phyloP scores from a whole-genome alignment of 2,888 invertebrate species.

The Fissipunctia ypsillon region DNA sequence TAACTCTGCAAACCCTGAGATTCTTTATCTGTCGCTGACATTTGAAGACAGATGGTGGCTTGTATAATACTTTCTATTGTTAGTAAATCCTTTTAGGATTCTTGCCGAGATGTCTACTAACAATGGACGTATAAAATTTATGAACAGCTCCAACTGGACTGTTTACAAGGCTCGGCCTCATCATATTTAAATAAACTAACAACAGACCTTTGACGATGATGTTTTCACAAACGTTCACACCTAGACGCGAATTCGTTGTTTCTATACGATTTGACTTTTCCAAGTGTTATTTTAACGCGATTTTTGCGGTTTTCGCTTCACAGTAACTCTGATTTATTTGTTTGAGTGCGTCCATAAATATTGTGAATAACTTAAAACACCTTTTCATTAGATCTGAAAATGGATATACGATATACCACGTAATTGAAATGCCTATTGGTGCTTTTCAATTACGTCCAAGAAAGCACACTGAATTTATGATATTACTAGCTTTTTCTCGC shows the following conservation, averaged over 20 bases:
- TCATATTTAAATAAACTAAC: conserved; percentile 39
- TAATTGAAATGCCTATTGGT: conserved; percentile 14
- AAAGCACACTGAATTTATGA: conserved; percentile 28
- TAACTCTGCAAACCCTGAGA: conserved; percentile 51
- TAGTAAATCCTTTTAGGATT: conserved; percentile 71
- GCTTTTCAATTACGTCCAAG: conserved; percentile 35
- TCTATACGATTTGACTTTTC: conserved; percentile 17
- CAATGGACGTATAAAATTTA: conserved; percentile 64
- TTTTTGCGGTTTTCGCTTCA: conserved; percentile 6
- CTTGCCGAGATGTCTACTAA: conserved; percentile 59
- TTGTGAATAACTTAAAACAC: neutral
- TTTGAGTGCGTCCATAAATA: conserved; percentile 5
- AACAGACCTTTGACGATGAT: conserved; percentile 30
- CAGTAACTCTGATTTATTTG: neutral
- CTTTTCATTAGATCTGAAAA: neutral
- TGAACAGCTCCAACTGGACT: conserved; percentile 46
- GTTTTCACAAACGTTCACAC: conserved; percentile 45
- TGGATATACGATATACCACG: neutral
- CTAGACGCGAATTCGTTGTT: conserved; percentile 29
- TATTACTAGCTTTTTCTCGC: too few relatives aligned
- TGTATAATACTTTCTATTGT: conserved; percentile 71
- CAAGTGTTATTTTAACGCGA: conserved; percentile 16
- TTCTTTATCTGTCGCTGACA: conserved; percentile 67
- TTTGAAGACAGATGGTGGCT: conserved; percentile 70
- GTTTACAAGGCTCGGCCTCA: conserved; percentile 35